phyloP scores from a whole-genome alignment of 2,888 invertebrate species.

The Automeris io region DNA sequence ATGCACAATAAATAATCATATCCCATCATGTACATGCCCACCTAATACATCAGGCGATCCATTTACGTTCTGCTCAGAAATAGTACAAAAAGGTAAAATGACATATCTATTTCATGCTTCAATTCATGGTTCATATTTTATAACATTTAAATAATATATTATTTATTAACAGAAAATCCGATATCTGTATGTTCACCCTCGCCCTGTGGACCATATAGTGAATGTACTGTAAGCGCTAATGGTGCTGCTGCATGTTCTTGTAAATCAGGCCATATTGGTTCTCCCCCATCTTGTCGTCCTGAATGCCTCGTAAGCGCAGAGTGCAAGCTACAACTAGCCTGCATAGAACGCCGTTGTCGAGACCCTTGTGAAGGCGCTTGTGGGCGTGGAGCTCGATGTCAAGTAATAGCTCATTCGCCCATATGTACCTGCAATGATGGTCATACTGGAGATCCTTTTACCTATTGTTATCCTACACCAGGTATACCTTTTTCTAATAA shows the following conservation, averaged over 20 bases:
- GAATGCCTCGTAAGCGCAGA: constrained; percentile 86
- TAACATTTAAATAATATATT: constrained; percentile 1
- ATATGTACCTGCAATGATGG: constrained; percentile 83
- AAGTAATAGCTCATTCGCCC: constrained; percentile 85
- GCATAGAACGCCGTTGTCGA: constrained; percentile 82
- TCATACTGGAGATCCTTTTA: constrained; percentile 84
- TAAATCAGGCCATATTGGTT: constrained; percentile 82
- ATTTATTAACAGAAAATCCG: constrained; percentile 22
- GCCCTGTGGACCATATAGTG: constrained; percentile 86
- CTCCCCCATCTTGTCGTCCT: constrained; percentile 85
- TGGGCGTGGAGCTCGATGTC: constrained; percentile 82
- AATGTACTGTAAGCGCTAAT: constrained; percentile 70
- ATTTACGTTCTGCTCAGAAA: constrained; percentile 69
- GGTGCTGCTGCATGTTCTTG: constrained; percentile 83
- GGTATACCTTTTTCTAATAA: constrained; percentile 44
- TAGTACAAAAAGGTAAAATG: constrained; percentile 37
- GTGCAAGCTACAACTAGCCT: constrained; percentile 81
- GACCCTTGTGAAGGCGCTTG: constrained; percentile 87
- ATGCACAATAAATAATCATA: constrained; percentile 86
- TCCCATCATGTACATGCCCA: constrained; percentile 84
- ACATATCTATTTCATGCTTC: background rate
- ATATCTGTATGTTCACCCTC: constrained; percentile 81
- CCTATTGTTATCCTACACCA: constrained; percentile 77
- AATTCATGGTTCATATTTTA: constrained; percentile 4
- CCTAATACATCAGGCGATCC: constrained; percentile 84